Evolutionary conservation across 1,140 invertebrate genomes (phyloP).

Genomic region (Hesperophylax magnus): DNA sequence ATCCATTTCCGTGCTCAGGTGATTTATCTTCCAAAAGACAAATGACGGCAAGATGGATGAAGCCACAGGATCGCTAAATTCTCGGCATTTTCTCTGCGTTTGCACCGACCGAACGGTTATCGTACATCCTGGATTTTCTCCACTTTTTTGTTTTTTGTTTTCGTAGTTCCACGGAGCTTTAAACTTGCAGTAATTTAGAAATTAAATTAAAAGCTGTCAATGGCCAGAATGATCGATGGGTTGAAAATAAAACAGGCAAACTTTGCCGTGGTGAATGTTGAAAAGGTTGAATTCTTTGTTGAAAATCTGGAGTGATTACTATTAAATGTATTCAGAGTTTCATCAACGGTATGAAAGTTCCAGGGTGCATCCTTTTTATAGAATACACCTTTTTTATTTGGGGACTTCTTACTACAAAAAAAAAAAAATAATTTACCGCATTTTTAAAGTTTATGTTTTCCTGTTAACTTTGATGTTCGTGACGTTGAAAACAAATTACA

Average conservation of each 20-base stretch:
- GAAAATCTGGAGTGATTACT: not conserved
- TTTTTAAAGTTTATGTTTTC: too few species aligned
- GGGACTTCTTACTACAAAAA: too few species aligned
- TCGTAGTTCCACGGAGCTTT: not conserved
- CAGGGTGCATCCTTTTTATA: too few species aligned
- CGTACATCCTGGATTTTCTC: conserved; percentile 15
- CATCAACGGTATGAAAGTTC: too few species aligned
- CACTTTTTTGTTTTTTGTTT: not conserved
- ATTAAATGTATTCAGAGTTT: not conserved
- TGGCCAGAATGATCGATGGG: conserved; percentile 4
- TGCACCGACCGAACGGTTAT: conserved; percentile 16
- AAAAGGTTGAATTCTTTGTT: not conserved
- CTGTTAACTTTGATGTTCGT: too few species aligned
- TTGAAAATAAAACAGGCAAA: not conserved
- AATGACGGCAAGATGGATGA: conserved; percentile 56
- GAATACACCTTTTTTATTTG: too few species aligned
- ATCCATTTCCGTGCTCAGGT: conserved; percentile 47
- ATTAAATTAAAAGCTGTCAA: conserved; percentile 27
- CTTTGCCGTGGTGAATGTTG: not conserved
- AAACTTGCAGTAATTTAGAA: conserved; percentile 16
- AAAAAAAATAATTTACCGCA: too few species aligned
- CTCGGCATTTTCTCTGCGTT: conserved; percentile 24
- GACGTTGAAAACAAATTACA: too few species aligned
- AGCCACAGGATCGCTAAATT: conserved; percentile 36
- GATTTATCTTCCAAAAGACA: conserved; percentile 56